Conservation (phyloP, 2,888 invertebrate genomes). For the Drosophila robusta region DNA sequence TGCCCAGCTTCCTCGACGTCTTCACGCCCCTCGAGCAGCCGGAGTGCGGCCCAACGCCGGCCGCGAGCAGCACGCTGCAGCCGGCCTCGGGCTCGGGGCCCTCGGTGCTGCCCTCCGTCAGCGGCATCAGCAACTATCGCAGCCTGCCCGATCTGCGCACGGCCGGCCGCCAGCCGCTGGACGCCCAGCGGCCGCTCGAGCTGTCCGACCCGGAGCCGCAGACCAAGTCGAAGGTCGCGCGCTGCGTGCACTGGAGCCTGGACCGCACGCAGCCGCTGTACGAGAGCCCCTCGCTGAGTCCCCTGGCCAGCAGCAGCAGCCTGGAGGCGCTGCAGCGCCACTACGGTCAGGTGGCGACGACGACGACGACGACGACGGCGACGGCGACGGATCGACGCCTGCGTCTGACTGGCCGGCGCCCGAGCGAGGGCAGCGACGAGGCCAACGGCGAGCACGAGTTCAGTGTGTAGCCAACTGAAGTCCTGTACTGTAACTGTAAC, state of each 20-base stretch:
- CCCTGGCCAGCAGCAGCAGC: slow-evolving; percentile 2
- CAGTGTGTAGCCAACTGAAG: slow-evolving; percentile 35
- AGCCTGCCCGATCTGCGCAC: slow-evolving; percentile 45
- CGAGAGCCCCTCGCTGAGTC: neutral
- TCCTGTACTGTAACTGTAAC: neutral
- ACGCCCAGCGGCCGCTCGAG: neutral
- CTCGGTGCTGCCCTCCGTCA: neutral
- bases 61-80: neutral
- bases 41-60: neutral
- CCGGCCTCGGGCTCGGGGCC: neutral
- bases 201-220: slow-evolving; percentile 2
- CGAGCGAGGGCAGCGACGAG: neutral
- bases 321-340: slow-evolving; percentile 1
- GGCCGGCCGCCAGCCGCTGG: neutral
- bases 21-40: slow-evolving; percentile 24
- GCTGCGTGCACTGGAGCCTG: slow-evolving; percentile 48
- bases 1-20: slow-evolving; percentile 52
- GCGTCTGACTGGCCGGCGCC: slow-evolving; percentile 6
- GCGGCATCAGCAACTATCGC: slow-evolving; percentile 21
- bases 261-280: slow-evolving; percentile 5
- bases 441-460: slow-evolving; percentile 31
- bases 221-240: neutral
- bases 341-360: slow-evolving; percentile 11
- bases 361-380: slow-evolving; percentile 24
- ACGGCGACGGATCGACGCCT: slow-evolving; percentile 21